Conservation (phyloP, 2,888 invertebrate genomes). For the Drosophila meridiana region DNA sequence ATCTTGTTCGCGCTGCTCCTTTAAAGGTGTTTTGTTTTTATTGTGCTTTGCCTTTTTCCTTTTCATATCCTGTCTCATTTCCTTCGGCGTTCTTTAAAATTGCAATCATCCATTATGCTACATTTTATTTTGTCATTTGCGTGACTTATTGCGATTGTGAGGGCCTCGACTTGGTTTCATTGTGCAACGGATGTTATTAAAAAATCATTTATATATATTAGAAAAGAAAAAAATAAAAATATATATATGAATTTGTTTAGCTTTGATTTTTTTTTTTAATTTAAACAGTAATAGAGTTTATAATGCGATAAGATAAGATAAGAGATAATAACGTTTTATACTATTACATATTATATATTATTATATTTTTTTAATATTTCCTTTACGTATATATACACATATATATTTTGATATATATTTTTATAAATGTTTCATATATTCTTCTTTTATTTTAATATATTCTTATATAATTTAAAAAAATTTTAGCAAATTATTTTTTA, state of each 20-base stretch:
- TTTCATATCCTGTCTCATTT: constrained; percentile 51
- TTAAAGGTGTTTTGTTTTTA: constrained; percentile 3
- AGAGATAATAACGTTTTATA: no score
- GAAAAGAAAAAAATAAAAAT: no score
- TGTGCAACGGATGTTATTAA: constrained; percentile 3
- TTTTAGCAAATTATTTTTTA: no score
- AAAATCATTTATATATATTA: neutral
- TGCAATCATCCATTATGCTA: constrained; percentile 30
- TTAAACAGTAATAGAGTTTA: no score
- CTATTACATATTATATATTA: no score
- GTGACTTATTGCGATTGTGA: constrained; percentile 25
- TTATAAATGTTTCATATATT: neutral
- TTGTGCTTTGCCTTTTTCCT: constrained; percentile 5
- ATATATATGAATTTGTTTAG: no score
- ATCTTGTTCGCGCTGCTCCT: constrained; percentile 29
- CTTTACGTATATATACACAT: no score
- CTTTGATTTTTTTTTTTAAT: no score
- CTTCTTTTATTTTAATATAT: no score
- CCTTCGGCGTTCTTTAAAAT: constrained; percentile 23
- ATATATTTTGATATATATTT: neutral
- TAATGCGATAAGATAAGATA: no score
- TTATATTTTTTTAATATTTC: no score
- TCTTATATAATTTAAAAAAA: no score
- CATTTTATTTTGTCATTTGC: constrained; percentile 22
- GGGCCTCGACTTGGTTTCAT: neutral